These are phyloP conservation scores for Crotophaga sulcirostris DNA, from an alignment of 2,113 vertebrate species.

Conservation along the genomic window DNA sequence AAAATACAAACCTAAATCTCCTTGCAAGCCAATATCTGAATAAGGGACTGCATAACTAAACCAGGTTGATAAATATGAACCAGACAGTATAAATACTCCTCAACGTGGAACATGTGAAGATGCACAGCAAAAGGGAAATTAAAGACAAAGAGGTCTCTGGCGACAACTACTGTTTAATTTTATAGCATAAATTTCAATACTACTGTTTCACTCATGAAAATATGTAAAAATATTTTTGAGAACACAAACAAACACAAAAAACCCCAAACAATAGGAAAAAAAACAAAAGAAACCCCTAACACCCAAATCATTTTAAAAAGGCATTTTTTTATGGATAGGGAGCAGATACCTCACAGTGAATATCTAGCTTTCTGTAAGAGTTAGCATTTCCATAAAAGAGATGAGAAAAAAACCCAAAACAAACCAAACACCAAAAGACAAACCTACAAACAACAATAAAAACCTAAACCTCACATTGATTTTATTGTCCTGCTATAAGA, in stretches of 20 bases:
- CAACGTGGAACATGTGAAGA: neutral
- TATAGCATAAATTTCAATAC: neutral
- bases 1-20: neutral
- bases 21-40: neutral
- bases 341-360: neutral
- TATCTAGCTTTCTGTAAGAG: neutral
- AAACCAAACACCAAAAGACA: neutral
- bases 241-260: neutral
- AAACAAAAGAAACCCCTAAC: neutral
- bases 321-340: rapidly evolving
- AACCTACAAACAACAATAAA: neutral
- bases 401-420: neutral
- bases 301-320: neutral
- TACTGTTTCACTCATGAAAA: neutral
- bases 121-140: rapidly evolving
- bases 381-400: neutral
- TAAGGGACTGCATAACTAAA: neutral
- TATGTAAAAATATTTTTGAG: neutral
- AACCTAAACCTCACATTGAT: rapidly evolving
- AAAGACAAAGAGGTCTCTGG: neutral
- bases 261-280: no score
- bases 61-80: neutral
- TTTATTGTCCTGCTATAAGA: neutral
- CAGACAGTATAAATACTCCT: neutral
- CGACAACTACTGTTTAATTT: rapidly evolving